Evolutionary conservation across 1,140 invertebrate species (phyloP).

Genomic region (Himalopsyche phryganea): DNA sequence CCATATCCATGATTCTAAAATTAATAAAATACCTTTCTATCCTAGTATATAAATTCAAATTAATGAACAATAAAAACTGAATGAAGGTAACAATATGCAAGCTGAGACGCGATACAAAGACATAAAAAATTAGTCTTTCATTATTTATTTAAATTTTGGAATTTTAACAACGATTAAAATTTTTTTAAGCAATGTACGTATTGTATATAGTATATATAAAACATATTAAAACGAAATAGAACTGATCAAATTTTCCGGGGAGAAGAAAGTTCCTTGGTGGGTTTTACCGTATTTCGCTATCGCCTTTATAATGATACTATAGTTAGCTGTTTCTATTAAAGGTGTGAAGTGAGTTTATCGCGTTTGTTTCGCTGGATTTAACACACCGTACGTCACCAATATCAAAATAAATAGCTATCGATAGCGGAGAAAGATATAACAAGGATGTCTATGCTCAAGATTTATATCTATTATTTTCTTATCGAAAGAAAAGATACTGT

Average conservation of each 20-base stretch:
- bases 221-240: neutral
- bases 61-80: no score
- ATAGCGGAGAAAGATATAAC: conserved; percentile 25
- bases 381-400: conserved; percentile 25
- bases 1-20: no score
- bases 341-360: conserved; percentile 5
- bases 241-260: neutral
- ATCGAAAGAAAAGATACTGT: conserved; percentile 16
- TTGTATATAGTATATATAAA: neutral
- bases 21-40: no score
- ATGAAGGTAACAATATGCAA: no score
- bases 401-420: conserved; percentile 31
- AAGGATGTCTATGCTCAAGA: conserved; percentile 18
- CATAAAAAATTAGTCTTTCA: no score
- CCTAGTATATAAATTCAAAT: no score
- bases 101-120: no score
- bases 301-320: no score
- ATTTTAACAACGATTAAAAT: no score
- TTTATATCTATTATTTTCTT: conserved; percentile 27
- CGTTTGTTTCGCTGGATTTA: conserved; percentile 14
- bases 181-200: no score
- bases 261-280: neutral
- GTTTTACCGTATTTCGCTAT: no score
- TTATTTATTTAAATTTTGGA: no score
- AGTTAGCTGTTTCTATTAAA: neutral